Percentiles rank a stretch among this genome's conserved stretches.
These are phyloP conservation scores for Elaphurus davidianus DNA, from an alignment of 2,113 vertebrate species.

Conservation along the genomic window DNA sequence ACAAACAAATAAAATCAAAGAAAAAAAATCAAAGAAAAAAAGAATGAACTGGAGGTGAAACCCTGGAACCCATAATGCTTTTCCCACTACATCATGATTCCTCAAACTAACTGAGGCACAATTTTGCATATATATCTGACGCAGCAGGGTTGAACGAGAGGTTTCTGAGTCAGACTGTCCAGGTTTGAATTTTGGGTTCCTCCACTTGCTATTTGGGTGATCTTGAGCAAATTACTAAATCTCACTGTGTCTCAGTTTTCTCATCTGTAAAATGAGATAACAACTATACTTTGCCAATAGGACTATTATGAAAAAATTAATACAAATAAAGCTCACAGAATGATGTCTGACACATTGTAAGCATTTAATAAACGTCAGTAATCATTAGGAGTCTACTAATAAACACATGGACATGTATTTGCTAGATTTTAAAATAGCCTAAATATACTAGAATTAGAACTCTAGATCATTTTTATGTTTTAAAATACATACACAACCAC, in stretches of 20 bases:
- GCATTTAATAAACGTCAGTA: neutral
- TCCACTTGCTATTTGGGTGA: neutral
- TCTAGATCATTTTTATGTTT: neutral
- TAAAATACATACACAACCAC: neutral
- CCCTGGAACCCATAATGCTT: neutral
- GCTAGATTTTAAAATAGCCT: neutral
- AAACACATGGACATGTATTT: neutral
- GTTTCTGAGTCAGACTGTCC: neutral
- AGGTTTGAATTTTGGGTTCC: neutral
- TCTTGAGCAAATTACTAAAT: neutral
- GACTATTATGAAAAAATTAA: neutral
- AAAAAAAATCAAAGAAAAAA: neutral
- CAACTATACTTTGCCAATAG: neutral
- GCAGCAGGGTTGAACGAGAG: neutral
- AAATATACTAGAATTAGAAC: neutral
- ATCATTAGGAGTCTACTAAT: neutral
- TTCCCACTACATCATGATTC: neutral
- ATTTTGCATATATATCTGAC: neutral
- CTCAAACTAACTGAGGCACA: neutral
- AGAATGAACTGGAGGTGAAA: neutral
- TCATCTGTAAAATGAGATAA: neutral
- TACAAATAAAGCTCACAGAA: neutral
- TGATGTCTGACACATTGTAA: neutral
- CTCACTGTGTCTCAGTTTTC: neutral
- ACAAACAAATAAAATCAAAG: neutral